Base-by-base conservation (phyloP, 1,140 invertebrate species). In the Drosophila malerkotliana region DNA sequence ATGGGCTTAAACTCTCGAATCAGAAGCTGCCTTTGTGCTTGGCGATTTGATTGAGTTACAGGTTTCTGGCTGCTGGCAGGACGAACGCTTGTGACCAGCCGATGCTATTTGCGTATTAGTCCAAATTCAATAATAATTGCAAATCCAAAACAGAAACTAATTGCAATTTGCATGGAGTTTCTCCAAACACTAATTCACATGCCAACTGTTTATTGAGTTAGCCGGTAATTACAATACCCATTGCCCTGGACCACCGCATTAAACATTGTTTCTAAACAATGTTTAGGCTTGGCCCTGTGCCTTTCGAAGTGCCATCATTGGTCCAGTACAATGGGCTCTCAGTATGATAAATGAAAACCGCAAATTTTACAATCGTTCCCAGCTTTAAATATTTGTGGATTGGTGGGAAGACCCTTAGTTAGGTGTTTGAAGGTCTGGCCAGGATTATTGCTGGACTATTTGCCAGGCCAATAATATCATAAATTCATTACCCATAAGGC, bases 51-150 rank as follows among this genome's bases (percentile, higher is more conserved):
- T 76, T 76, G 56, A 68, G 62, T 68, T 57, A 51, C 44, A 74
- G 69, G 51, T 55, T 45, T 41, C 7, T 39, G 34, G 15, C 9
- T 44, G 41, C 14, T 44, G n/a, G 41, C 41, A 44, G 41, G 15
- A 18, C 41, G 7, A 45, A 37, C 14, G 32, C 48, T 49, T 61
- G 30, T 26, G 51, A 37, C 18, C 21, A 53, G 24, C 15, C 44
- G 28, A 28, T 55, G 45, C 15, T 49, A 61, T 76, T 44, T 60
- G 62, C 51, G 52, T 39, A 76, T 76, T 68, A 53, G 57, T 34
- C 39, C n/a, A 68, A 76, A 68, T 76, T 55, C 56, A 76, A 68
- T 76, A 56, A 68, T 76, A 68, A 60, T 51, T 30, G 37, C 45
- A 37, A 37, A 53, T 68, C 32, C 73, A 61, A 68, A 39, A 47